A percentile compares a stretch with the other conserved stretches of the same genome.
These are phyloP conservation scores for Germaria angustata DNA, from an alignment of 2,888 invertebrate genomes.

Conservation along the genomic window DNA sequence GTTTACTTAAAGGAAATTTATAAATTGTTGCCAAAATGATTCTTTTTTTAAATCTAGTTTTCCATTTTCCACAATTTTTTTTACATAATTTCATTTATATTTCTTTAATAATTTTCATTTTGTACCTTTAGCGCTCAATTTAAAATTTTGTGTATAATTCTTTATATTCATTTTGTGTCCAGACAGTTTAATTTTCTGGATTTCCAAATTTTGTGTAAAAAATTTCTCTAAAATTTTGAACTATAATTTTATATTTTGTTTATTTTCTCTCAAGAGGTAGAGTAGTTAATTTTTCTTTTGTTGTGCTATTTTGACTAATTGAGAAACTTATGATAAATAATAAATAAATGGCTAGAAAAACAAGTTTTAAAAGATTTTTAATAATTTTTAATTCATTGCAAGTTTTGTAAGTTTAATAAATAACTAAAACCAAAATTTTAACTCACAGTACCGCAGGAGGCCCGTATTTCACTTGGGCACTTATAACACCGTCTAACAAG, in stretches of 20 bases:
- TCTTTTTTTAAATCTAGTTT: conserved; percentile 23
- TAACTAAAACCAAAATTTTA: too few species aligned
- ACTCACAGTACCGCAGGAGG: too few species aligned
- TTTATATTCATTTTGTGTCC: conserved; percentile 64
- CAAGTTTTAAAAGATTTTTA: too few species aligned
- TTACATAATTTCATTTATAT: conserved; percentile 35
- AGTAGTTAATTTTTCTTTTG: conserved; percentile 25
- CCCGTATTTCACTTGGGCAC: too few species aligned
- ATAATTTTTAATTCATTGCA: too few species aligned
- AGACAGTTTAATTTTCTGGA: conserved; percentile 54
- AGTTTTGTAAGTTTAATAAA: too few species aligned
- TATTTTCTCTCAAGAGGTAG: conserved; percentile 58
- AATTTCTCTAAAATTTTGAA: conserved; percentile 67
- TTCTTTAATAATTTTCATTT: conserved; percentile 67
- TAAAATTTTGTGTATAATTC: conserved; percentile 69
- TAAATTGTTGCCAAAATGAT: conserved; percentile 43
- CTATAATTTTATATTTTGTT: conserved; percentile 54
- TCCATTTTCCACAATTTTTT: conserved; percentile 21
- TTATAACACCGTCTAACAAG: too few species aligned
- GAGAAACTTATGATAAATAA: conserved; percentile 60
- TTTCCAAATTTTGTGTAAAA: conserved; percentile 54
- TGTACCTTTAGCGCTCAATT: conserved; percentile 80
- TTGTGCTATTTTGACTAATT: not conserved
- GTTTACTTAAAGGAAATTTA: not conserved
- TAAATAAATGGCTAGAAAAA: not conserved